Base-by-base conservation (phyloP, 2,113 vertebrate genomes). In the Phylloscopus whistleri region DNA sequence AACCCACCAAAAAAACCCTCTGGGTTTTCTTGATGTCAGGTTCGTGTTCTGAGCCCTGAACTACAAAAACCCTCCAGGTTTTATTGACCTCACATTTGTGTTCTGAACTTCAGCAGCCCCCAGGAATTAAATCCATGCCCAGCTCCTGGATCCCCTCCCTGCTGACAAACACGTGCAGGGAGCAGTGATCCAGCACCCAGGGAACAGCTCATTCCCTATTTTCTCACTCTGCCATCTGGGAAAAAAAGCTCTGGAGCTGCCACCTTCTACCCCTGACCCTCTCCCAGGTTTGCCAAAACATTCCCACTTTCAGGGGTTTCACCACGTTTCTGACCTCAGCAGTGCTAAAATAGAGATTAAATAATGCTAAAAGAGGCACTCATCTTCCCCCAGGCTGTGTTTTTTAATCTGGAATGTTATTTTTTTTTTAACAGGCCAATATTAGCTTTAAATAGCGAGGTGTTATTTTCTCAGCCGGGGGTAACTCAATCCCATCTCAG, bases 201-300 rank as follows among this genome's bases (percentile, higher is more conserved):
- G 55, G 77, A 75, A 81, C 21, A 39, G 87, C 88, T 76, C 77
- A 92, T 62, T 83, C 86, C 90, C 77, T 7, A 6, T 51, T 80
- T 94, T 90, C 87, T 89, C 90, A 84, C 80, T 72, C 22, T 82
- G 78, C 82, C 93, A 94, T 69, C 80, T 95, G 93, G 89, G 86
- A 74, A 85, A 82, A 85, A 90, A 84, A 53, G 7, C 51, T 89
- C 53, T 27, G n/a, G 13, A 85, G 37, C 43, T 43, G 14, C 64
- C 51, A 48, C 63, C 7, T 31, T n/a, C 41, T 23, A 4, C 55
- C 52, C 80, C 3, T 13, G 17, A 51, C 28, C 49, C 53, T 1
- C 5, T 16, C 8, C 11, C 69, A 51, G 66, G 19, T 76, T 26
- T 49, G 69, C 87, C 55, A 5, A 52, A 91, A 39, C 1, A 0